These are phyloP conservation scores for Habrosyne pyritoides DNA, from an alignment of 2,888 invertebrate species.

Conservation along the genomic window DNA sequence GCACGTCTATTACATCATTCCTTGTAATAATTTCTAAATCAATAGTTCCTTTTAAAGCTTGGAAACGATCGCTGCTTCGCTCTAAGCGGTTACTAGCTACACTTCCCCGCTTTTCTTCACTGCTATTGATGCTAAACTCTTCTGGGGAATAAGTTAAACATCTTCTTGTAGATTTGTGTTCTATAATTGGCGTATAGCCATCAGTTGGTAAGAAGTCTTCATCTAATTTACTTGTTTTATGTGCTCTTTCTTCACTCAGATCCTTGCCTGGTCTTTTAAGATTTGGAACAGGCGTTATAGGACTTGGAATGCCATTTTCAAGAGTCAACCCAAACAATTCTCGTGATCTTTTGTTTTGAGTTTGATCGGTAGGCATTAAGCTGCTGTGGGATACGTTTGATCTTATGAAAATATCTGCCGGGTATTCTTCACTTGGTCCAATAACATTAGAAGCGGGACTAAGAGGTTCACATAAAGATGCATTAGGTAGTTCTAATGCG, in stretches of 20 bases:
- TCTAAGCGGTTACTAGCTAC: slow-evolving; percentile 76
- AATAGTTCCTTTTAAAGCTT: slow-evolving; percentile 81
- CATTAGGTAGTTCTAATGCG: slow-evolving; percentile 60
- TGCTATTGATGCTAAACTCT: slow-evolving; percentile 76
- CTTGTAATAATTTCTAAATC: slow-evolving; percentile 85
- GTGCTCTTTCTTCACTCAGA: slow-evolving; percentile 70
- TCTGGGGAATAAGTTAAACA: slow-evolving; percentile 85
- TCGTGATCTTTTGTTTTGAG: slow-evolving; percentile 57
- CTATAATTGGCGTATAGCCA: slow-evolving; percentile 72
- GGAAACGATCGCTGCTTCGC: slow-evolving; percentile 63
- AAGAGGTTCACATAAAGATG: slow-evolving; percentile 61
- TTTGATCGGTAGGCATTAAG: slow-evolving; percentile 57
- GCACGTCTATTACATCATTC: slow-evolving; percentile 85
- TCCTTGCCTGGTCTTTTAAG: slow-evolving; percentile 71
- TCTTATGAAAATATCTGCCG: slow-evolving; percentile 48
- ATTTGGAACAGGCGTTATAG: slow-evolving; percentile 72
- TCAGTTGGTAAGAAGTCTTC: slow-evolving; percentile 70
- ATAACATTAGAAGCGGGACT: slow-evolving; percentile 47
- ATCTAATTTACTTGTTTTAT: slow-evolving; percentile 79
- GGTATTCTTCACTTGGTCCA: slow-evolving; percentile 41
- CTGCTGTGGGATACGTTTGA: slow-evolving; percentile 75
- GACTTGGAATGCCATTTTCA: slow-evolving; percentile 80
- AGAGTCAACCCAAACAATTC: slow-evolving; percentile 74
- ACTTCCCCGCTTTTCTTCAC: slow-evolving; percentile 80
- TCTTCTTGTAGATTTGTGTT: slow-evolving; percentile 78